A percentile compares a stretch with the other conserved stretches of the same genome.
Conservation (phyloP, 2,113 vertebrate genomes). For the Myanophis thanlyinensis region DNA sequence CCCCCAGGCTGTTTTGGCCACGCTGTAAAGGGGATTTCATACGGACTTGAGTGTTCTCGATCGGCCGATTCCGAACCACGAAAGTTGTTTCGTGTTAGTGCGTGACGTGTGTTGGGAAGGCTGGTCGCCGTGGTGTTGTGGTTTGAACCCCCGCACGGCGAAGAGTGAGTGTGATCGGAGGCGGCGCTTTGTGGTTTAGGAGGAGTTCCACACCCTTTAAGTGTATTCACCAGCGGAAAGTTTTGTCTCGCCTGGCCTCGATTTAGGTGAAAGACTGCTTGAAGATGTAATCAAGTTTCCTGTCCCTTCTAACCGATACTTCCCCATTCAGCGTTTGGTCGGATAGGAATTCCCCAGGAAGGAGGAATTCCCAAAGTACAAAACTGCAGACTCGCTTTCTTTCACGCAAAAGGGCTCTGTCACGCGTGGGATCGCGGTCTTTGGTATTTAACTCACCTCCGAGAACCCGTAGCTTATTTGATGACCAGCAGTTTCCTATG, state of each 20-base stretch:
- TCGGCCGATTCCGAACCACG: background rate
- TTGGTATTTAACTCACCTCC: background rate
- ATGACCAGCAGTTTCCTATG: constrained; percentile 11
- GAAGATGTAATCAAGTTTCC: background rate
- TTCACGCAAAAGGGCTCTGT: background rate
- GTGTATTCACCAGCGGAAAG: background rate
- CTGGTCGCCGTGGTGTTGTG: background rate
- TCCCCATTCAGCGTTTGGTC: background rate
- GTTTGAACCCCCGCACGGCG: background rate
- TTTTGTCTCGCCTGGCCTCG: background rate
- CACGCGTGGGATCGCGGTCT: no score
- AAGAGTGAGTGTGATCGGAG: background rate
- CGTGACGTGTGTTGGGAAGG: background rate
- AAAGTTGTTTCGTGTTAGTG: background rate
- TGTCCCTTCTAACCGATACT: background rate
- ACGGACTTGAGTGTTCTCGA: background rate
- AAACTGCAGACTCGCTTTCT: background rate
- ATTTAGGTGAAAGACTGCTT: background rate
- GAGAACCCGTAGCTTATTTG: background rate
- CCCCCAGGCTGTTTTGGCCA: background rate
- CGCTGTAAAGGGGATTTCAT: no score
- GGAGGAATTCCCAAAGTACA: background rate
- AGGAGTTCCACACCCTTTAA: background rate
- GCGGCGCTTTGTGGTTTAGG: background rate
- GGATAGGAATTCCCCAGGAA: background rate